Base-by-base conservation (phyloP, 92 coral and sea anemone genomes). In the Umimayanthus kanabou region DNA sequence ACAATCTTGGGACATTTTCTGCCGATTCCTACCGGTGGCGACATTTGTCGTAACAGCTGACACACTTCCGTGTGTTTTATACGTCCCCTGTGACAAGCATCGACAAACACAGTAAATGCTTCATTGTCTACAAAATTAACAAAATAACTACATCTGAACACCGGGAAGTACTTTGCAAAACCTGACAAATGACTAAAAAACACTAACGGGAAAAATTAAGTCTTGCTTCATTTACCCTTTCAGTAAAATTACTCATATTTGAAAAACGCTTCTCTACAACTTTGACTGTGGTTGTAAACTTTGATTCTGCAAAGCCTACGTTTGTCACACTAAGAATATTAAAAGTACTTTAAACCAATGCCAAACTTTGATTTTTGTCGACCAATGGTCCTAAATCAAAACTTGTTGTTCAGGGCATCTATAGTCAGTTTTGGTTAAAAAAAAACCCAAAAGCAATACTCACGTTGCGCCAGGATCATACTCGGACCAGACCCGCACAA, bases 391-490 rank as follows among this genome's bases (percentile, higher is more conserved):
- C 58, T 15, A 18, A 53, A 13, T 1, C 20, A 53, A 53, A 53
- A 53, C 20, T 1, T 53, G 14, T 53, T 53, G 20, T 53, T 53
- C 58, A 53, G 58, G 20, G 20, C 58, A 53, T 18, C n/a, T 14
- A 8, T 15, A 26, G 7, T 4, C 1, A 20, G 69, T 25, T 61
- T 61, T 3, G 6, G n/a, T 61, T 72, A 29, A 72, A 2, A 72
- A 22, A 29, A 13, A n/a, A n/a, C n/a, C n/a, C 37, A 26, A 16
- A 23, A 16, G 9, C 26, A 80, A 57, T 8, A 95, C 99, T 97
- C 89, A 97, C 99, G 99, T 95, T n/a, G 99, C 99, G 4, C 98
- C 99, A 58, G 99, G 99, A 70, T 97, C 99, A 88, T 93, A 97
- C 91, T 97, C 98, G 74, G 99, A 96, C 99, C 99, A 97, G 81